Evolutionary conservation across 2,888 invertebrate genomes (phyloP), one percentile per base, ranked within the genome.

Genomic region (Timandra comae): DNA sequence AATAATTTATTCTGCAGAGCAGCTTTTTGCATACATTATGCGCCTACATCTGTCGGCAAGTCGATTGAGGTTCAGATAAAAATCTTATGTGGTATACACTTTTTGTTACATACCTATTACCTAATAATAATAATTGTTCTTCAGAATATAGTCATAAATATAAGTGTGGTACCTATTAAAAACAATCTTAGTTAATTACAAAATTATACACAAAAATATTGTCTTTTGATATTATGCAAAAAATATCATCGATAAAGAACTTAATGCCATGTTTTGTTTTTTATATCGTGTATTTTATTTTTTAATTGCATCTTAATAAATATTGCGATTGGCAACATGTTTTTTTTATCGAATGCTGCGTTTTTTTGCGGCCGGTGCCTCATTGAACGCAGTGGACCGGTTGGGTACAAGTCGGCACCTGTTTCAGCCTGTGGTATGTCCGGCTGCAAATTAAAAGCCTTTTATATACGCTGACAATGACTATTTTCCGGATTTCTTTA

Each of bases 381-480:
- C 51, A 39, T 40, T 48, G 43, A 43, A 47, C 57, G 52, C 39
- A 21, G 12, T 48, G 10, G 69, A 75, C 74, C 73, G 71, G 77
- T 74, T 66, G 47, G 50, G 65, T 72, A 76, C 80, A 70, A 60
- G 80, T 76, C 73, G 70, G 67, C 80, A 81, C 81, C 81, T 80
- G 81, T 68, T 60, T 49, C 45, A 10, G 54, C 51, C 53, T 58
- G 47, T 46, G 72, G 77, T 72, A 79, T 77, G 79, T 67, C 65
- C 71, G 70, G 57, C 56, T 53, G 60, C 56, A 55, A 64, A 66
- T 70, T 68, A 70, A 71, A 60, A 56, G 49, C 54, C 57, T 52
- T 53, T 55, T 43, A 53, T 35, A 47, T 49, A 46, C 44, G 46
- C 46, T 46, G 46, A 60, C 60, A 59, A 57, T 56, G 54, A 59